Base-by-base conservation (phyloP, 2,888 invertebrate species). In the Pseudococcus jackbeardsleyi region DNA sequence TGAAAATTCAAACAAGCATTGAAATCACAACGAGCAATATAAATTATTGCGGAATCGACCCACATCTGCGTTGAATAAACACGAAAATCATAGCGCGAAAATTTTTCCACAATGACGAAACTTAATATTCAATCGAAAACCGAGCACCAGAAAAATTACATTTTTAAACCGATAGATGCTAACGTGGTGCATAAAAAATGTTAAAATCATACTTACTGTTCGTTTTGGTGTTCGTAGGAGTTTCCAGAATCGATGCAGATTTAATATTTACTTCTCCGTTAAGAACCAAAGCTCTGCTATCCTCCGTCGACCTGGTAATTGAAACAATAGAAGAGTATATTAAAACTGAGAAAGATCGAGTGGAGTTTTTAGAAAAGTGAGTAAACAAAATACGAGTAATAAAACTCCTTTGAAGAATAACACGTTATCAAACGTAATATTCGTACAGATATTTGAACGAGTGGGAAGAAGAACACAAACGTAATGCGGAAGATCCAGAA, bases 311-410 rank as follows among this genome's bases (percentile, higher is more conserved):
- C 17, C 72, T 33, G 33, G 72, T 72, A 33, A 72, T 72, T 72
- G 17, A 72, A 72, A 72, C 26, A 72, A 17, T 72, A 72, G 7
- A 72, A 72, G 72, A 72, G 12, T 72, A 72, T 17, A 72, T 72
- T 33, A 72, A 72, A 15, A 33, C 33, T 33, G 72, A 72, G 33
- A 33, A 72, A 72, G 33, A 33, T 17, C 33, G 72, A 33, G 33
- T 72, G 17, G 11, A 72, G 33, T 11, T 12, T 2, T 33, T 72
- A 33, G 33, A 72, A 72, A 33, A 33, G 72, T 72, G 33, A 72
- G 72, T 72, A 72, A 33, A 26, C 11, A 64, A 64, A 64, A n/a
- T n/a, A n/a, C n/a, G n/a, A n/a, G n/a, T 11, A 22, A 64, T 64
- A 1, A 64, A 64, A 9, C 11, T 9, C 7, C 8, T n/a, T n/a